Evolutionary conservation across 2,888 invertebrate species (phyloP).

Genomic region (Ectobius pallidus): DNA sequence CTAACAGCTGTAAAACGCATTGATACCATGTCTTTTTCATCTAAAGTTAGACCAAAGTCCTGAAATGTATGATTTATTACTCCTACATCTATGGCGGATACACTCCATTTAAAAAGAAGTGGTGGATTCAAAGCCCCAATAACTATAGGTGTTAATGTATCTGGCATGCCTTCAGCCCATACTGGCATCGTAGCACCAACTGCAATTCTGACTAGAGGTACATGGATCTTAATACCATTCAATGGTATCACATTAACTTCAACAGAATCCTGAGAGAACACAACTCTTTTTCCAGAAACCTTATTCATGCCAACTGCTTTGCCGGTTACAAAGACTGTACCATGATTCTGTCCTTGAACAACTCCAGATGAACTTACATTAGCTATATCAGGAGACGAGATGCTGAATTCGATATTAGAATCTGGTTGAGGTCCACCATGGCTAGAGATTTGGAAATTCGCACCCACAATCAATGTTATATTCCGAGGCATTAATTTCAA

Average conservation of each 20-base stretch:
- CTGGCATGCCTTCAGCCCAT: slow-evolving; percentile 71
- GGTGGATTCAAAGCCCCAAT: slow-evolving; percentile 71
- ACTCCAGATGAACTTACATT: slow-evolving; percentile 64
- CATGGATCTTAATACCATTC: slow-evolving; percentile 69
- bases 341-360: slow-evolving; percentile 62
- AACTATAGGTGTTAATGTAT: slow-evolving; percentile 72
- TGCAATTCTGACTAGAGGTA: slow-evolving; percentile 71
- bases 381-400: slow-evolving; percentile 55
- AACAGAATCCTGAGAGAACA: slow-evolving; percentile 71
- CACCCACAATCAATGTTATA: slow-evolving; percentile 73
- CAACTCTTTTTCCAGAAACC: slow-evolving; percentile 63
- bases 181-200: slow-evolving; percentile 74
- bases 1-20: slow-evolving; percentile 68
- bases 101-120: slow-evolving; percentile 68
- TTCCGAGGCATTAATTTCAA: slow-evolving; percentile 72
- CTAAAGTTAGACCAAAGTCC: slow-evolving; percentile 61
- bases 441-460: slow-evolving; percentile 71
- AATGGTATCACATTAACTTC: slow-evolving; percentile 72
- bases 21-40: slow-evolving; percentile 67
- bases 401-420: slow-evolving; percentile 65
- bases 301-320: slow-evolving; percentile 69
- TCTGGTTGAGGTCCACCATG: slow-evolving; percentile 74
- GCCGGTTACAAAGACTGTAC: slow-evolving; percentile 30
- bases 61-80: slow-evolving; percentile 40
- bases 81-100: slow-evolving; percentile 26